Base-by-base conservation (phyloP, 2,888 invertebrate species). In the Megamerina dolium region DNA sequence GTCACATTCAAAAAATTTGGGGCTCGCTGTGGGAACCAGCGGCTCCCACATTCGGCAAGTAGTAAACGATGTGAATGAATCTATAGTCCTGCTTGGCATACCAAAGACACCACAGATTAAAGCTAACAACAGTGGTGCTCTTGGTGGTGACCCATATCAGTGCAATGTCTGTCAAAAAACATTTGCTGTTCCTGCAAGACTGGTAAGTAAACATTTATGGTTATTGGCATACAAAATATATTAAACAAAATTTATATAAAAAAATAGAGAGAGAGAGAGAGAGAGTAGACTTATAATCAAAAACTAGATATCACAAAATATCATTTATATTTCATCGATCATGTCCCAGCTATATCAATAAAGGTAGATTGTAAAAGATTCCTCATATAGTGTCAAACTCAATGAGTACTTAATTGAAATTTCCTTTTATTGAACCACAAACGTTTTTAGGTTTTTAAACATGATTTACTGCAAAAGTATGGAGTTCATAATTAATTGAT, bases 91-190 rank as follows among this genome's bases (percentile, higher is more conserved):
- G 4, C 16, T 62, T 47, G 65, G 59, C 49, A 63, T 64, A 49
- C 68, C 60, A 57, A 73, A 66, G 51, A 60, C 64, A 39, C 68
- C 70, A 23, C 64, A 62, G 47, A 61, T 66, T 12, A 66, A 63
- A 50, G 58, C 64, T 27, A 57, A 60, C 52, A 64, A 55, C 48
- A 42, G 42, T 16, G 60, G 58, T 16, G 60, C 55, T 14, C 54
- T 58, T 27, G 66, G 70, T 16, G 71, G 73, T 20, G 89, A 89
- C 73, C 87, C 88, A 17, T 90, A 90, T 72, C 82, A 85, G 52
- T 91, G 91, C 73, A 87, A 90, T 72, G 88, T 89, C 55, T 92
- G 91, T 70, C 81, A 87, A 57, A 91, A 91, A 70, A 89, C 89
- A 12, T 92, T 91, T 68, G 88, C 91, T 31, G 90, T 91, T 39